phyloP scores from a whole-genome alignment of 2,888 invertebrate genomes.

The Leptura quadrifasciata region DNA sequence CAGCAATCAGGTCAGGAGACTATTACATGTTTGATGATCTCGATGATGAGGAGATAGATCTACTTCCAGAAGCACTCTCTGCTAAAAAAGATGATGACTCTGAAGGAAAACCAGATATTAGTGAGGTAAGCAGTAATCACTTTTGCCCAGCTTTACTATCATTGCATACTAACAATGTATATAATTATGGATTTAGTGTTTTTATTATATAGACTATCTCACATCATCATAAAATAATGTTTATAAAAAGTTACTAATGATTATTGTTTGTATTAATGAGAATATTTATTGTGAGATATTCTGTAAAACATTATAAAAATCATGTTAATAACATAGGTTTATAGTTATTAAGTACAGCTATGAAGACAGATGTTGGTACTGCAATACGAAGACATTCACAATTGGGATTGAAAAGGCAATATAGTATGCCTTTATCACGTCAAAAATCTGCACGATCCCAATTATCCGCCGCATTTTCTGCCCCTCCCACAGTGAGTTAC shows the following conservation, averaged over 20 bases:
- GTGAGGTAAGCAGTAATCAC: conserved; percentile 63
- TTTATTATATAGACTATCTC: neutral
- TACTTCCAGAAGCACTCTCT: conserved; percentile 67
- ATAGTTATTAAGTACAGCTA: conserved; percentile 85
- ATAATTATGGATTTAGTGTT: neutral
- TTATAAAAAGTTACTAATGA: neutral
- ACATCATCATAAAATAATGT: neutral
- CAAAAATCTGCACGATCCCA: conserved; percentile 73
- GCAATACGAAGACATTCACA: conserved; percentile 70
- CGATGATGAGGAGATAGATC: conserved; percentile 86
- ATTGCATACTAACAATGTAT: neutral
- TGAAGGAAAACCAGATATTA: conserved; percentile 62
- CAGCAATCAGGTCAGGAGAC: conserved; percentile 98
- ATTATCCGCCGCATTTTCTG: conserved; percentile 73
- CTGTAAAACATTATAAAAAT: neutral
- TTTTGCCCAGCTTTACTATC: neutral
- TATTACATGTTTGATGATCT: conserved; percentile 99
- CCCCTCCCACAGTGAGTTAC: conserved; percentile 72
- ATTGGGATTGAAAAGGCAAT: conserved; percentile 62
- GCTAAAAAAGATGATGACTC: conserved; percentile 54
- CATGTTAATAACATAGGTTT: conserved; percentile 43
- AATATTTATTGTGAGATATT: neutral
- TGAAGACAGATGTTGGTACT: conserved; percentile 84
- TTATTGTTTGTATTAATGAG: neutral
- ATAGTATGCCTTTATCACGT: conserved; percentile 73